Base-by-base conservation (phyloP, 2,888 invertebrate species). In the Tenthredo livida region DNA sequence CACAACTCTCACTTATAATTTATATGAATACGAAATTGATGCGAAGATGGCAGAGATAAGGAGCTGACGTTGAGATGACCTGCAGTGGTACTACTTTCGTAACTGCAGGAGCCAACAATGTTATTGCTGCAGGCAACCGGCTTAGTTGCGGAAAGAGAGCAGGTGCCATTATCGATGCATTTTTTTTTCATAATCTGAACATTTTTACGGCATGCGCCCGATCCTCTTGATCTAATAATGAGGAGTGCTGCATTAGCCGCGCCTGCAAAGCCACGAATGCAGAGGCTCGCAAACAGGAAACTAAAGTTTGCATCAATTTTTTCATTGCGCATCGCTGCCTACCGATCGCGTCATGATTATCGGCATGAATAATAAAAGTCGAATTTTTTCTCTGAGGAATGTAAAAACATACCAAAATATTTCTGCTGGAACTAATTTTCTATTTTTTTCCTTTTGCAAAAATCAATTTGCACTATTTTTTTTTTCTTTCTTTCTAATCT, bases 221-320 rank as follows among this genome's bases (percentile, higher is more conserved):
- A 73, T 73, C 43, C 21, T 43, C 43, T 43, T 12, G 43, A 21
- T 43, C 43, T 73, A 73, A 73, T 43, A 73, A 73, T 73, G 40
- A 73, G 72, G 4, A 10, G 72, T 43, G 25, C 43, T 43, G 25
- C 43, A 73, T 73, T 73, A 73, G 72, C 43, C 43, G 40, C 40
- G 33, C 15, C 47, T 47, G 47, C 67, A 33, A 67, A 29, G 33
- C 67, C 67, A n/a, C 7, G 67, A 15, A n/a, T 37, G 43, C 72
- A 73, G 72, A 73, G 72, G 72, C 72, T 73, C 72, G 72, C 72
- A 73, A 73, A 21, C 72, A 10, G 72, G 10, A 43, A 12, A 43
- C 70, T 40, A 29, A 2, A 40, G 43, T 9, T 43, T 54, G 1
- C 6, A 40, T 73, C 72, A 40, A 73, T 73, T 21, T 25, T 43